Base-by-base conservation (phyloP, 2,113 vertebrate genomes). In the Mormyrus iriodes region DNA sequence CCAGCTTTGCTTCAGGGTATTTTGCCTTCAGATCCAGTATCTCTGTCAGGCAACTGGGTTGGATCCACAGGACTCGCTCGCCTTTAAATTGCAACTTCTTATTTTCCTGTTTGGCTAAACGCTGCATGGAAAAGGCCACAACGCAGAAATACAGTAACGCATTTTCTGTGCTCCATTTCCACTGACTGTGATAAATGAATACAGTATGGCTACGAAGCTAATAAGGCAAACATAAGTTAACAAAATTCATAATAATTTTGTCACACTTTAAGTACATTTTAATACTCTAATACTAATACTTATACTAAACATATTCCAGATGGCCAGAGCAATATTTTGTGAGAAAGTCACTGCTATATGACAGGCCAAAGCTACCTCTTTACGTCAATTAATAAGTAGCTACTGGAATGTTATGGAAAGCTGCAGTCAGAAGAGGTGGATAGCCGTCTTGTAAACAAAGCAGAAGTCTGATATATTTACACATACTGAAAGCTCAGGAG, bases 401-500 rank as follows among this genome's bases (percentile, higher is more conserved):
- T 42, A 17, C 35, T 35, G 39, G 73, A 79, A 79, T 42, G 73
- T 79, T 39, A 76, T 0, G 21, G 35, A 39, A 39, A 39, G 27
- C 31, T 79, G 73, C 13, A 79, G 73, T 8, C 4, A 42, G 5
- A 35, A 19, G 7, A 19, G 73, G 73, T 8, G 10, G 65, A 88
- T 79, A 51, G 52, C 42, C 8, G 46, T 65, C 1, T 39, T 15
- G 4, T 61, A 21, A 42, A n/a, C 8, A 55, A 51, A 2, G 4
- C 13, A 69, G 35, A 48, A 82, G 10, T 31, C 24, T 4, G 46
- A 46, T 46, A 17, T 52, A 6, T 19, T 48, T 88, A 39, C 35
- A 9, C 91, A 83, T 94, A 98, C 98, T 95, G 97, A 93, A 90
- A 99, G 93, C 76, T 99, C 97, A 27, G 98, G 98, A 17, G 98